phyloP scores from a whole-genome alignment of 2,113 vertebrate species.

The Cyprichromis sp. region DNA sequence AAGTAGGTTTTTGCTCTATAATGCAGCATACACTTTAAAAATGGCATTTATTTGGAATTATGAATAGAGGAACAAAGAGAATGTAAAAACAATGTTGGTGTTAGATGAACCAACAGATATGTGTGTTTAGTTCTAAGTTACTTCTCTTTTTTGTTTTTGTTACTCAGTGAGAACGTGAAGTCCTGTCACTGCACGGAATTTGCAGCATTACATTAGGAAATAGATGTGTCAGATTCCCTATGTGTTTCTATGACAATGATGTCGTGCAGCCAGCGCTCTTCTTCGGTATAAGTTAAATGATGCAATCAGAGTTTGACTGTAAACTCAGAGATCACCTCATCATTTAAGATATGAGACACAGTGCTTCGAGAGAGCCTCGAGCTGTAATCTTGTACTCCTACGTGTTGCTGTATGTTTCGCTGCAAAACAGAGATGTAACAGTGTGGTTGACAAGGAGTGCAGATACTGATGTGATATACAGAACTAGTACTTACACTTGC shows the following conservation, averaged over 20 bases:
- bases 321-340: background rate
- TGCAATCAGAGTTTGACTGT: background rate
- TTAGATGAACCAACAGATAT: background rate
- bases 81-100: background rate
- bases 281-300: background rate
- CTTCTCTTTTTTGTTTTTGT: background rate
- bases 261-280: background rate
- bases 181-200: background rate
- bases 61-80: background rate
- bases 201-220: background rate
- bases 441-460: background rate
- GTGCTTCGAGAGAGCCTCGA: background rate
- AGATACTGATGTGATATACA: background rate
- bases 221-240: background rate
- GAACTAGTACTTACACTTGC: background rate
- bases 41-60: background rate
- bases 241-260: background rate
- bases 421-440: background rate
- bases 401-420: accelerated
- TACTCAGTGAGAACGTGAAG: background rate
- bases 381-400: background rate
- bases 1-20: background rate
- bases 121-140: background rate
- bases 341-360: background rate
- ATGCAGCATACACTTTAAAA: background rate